These are phyloP conservation scores for Rutilus rutilus DNA, from an alignment of 2,113 vertebrate species.

Conservation along the genomic window DNA sequence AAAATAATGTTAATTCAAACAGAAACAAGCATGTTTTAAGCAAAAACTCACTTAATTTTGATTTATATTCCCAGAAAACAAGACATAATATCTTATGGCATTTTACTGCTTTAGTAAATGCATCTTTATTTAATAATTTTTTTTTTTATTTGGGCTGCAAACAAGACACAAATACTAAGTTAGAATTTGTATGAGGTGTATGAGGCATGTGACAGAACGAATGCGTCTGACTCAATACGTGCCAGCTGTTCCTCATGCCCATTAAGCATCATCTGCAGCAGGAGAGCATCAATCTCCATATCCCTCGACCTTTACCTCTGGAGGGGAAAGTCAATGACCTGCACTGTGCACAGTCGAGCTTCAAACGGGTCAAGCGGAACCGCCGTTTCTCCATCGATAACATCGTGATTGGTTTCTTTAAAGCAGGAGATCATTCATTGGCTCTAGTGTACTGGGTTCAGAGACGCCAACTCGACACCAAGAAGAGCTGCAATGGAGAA, in stretches of 20 bases:
- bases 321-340: slow-evolving; percentile 57
- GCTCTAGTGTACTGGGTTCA: neutral
- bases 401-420: neutral
- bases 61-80: too few relatives aligned
- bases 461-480: neutral
- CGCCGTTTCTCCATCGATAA: slow-evolving; percentile 40
- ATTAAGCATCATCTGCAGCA: slow-evolving; percentile 46
- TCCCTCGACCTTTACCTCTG: slow-evolving; percentile 58
- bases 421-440: neutral
- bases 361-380: slow-evolving; percentile 48
- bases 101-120: too few relatives aligned
- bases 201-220: neutral
- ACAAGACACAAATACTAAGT: too few relatives aligned
- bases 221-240: slow-evolving; percentile 23
- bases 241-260: slow-evolving; percentile 52
- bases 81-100: too few relatives aligned
- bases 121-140: too few relatives aligned
- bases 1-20: too few relatives aligned
- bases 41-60: too few relatives aligned
- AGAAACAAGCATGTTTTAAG: too few relatives aligned
- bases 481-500: neutral
- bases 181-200: too few relatives aligned
- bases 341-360: slow-evolving; percentile 45
- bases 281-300: slow-evolving; percentile 40
- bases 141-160: too few relatives aligned